Evolutionary conservation across 1,140 invertebrate genomes (phyloP).

Genomic region (Linepithema humile): DNA sequence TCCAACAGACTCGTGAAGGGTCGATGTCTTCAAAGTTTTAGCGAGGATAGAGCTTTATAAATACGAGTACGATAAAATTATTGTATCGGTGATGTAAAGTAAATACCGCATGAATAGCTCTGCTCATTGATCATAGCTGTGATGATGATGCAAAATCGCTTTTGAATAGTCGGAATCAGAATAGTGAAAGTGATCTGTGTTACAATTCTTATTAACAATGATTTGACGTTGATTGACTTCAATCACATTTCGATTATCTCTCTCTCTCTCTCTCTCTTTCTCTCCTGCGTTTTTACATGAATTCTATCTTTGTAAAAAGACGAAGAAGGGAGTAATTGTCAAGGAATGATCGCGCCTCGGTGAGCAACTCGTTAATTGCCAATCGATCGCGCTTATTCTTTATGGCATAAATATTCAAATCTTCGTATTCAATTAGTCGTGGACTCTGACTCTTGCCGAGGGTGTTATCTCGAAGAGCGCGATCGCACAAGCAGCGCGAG

Average conservation of each 20-base stretch:
- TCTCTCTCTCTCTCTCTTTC: neutral
- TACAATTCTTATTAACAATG: neutral
- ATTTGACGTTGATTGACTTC: neutral
- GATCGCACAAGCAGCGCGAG: slow-evolving; percentile 27
- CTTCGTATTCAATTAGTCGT: slow-evolving; percentile 82
- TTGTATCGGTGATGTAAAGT: neutral
- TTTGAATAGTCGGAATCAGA: too few species aligned
- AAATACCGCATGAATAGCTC: too few species aligned
- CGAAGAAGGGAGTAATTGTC: too few species aligned
- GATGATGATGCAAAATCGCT: neutral
- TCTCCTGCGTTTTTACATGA: too few species aligned
- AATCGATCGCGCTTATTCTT: neutral
- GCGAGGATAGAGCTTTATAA: neutral
- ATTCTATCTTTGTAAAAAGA: neutral
- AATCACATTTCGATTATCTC: neutral
- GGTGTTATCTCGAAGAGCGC: slow-evolving; percentile 75
- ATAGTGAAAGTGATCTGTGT: neutral
- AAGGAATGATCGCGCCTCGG: neutral
- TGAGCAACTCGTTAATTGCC: slow-evolving; percentile 74
- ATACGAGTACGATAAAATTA: neutral
- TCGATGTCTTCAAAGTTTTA: slow-evolving; percentile 2
- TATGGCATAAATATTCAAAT: slow-evolving; percentile 73
- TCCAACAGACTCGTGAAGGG: neutral
- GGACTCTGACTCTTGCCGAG: slow-evolving; percentile 47
- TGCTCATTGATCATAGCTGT: neutral